These are phyloP conservation scores for Leuciscus idus DNA, from an alignment of 2,113 vertebrate species.

Conservation along the genomic window DNA sequence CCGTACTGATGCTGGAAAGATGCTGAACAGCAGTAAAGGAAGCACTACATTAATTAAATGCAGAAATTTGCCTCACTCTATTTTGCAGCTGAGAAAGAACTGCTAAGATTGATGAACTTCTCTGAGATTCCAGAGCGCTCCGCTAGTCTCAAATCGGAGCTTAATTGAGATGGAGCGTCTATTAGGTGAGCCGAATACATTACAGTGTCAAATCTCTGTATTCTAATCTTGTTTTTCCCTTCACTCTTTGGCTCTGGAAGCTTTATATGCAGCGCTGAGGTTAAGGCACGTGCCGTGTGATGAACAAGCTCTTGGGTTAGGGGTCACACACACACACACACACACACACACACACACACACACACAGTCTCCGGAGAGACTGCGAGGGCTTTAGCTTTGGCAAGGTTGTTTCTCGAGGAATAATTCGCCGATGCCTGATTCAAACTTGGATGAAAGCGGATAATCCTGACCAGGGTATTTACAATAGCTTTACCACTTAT, in stretches of 20 bases:
- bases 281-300: background rate
- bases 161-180: constrained; percentile 80
- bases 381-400: background rate
- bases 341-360: background rate
- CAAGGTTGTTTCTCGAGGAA: background rate
- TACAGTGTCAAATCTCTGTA: constrained; percentile 74
- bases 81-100: constrained; percentile 72
- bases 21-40: constrained; percentile 78
- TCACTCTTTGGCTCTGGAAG: constrained; percentile 24
- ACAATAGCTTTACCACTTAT: background rate
- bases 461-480: background rate
- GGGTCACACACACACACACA: background rate
- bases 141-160: constrained; percentile 76
- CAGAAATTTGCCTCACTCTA: constrained; percentile 79
- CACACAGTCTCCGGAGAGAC: background rate
- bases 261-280: constrained; percentile 12
- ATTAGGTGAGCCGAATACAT: constrained; percentile 75
- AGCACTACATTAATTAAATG: constrained; percentile 81
- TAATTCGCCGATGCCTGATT: background rate
- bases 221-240: constrained; percentile 68
- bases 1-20: constrained; percentile 69
- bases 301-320: background rate
- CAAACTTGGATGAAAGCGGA: background rate
- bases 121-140: constrained; percentile 69
- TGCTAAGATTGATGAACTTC: constrained; percentile 78